Evolutionary conservation across 2,888 invertebrate genomes (phyloP), one percentile per base, ranked within the genome.

Genomic region (Pristionchus exspectatus): DNA sequence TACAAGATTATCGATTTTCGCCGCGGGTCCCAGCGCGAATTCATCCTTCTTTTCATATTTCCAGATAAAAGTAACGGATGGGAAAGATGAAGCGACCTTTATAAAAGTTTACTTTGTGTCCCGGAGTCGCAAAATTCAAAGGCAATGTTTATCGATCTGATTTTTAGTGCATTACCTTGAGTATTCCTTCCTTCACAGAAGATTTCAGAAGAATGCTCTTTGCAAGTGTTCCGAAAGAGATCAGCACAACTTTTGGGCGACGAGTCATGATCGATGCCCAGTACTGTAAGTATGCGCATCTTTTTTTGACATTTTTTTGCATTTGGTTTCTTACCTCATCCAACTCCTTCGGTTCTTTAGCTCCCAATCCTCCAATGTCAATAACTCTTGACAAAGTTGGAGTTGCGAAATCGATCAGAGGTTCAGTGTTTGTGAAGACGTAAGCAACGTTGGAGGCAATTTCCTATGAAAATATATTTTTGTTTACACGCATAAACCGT

Each of bases 191-290:
- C 54, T 83, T 83, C 12, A 27, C 54, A n/a, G 24, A 2, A 10
- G 54, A 44, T 9, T 21, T 7, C 5, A 83, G 83, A 5, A 54
- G 27, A n/a, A 24, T n/a, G 16, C 83, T 83, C 54, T 54, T 50
- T 24, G 83, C 83, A 5, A 83, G 4, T 12, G 83, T 54, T 54
- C 83, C 83, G n/a, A 83, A 83, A 27, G 83, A 83, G 7, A 83
- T 83, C 9, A 83, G 27, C 12, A 54, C 83, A 21, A 24, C 69
- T 24, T n/a, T n/a, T n/a, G n/a, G n/a, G n/a, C n/a, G n/a, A n/a
- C n/a, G n/a, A n/a, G n/a, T n/a, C n/a, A n/a, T 69, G 24, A 69
- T 24, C 16, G 69, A 69, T 7, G n/a, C 27, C 69, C 69, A 69
- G 27, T 69, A 27, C 69, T 69, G 69, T 27, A 27, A 69, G 27